These are phyloP conservation scores for Lepidiolamprologus cunningtoni DNA, from an alignment of 2,113 vertebrate species.

Conservation along the genomic window DNA sequence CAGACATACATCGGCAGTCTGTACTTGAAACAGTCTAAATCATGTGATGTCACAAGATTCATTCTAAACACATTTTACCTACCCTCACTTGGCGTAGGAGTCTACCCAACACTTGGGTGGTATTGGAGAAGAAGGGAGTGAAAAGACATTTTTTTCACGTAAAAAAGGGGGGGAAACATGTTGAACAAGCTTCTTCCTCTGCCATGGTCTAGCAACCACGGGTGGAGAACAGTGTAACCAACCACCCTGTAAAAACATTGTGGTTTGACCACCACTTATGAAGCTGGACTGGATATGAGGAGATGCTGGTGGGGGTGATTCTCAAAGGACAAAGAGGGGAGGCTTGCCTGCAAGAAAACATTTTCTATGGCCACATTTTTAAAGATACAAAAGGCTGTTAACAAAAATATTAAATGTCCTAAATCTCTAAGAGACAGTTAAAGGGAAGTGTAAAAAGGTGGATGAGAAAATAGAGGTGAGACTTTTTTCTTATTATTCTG, in stretches of 20 bases:
- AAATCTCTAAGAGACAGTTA: neutral
- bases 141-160: conserved; percentile 17
- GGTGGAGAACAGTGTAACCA: conserved; percentile 67
- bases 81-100: conserved; percentile 28
- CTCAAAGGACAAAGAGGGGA: conserved; percentile 38
- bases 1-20: conserved; percentile 33
- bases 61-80: conserved; percentile 24
- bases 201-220: conserved; percentile 61
- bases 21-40: conserved; percentile 58
- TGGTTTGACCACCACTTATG: conserved; percentile 73
- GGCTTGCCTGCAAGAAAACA: neutral
- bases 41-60: conserved; percentile 66
- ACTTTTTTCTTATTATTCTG: conserved; percentile 18
- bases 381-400: neutral
- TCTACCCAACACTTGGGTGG: conserved; percentile 67
- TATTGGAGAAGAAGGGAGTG: conserved; percentile 43
- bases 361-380: neutral
- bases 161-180: conserved; percentile 65
- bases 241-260: conserved; percentile 70
- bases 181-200: conserved; percentile 72
- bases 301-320: conserved; percentile 28
- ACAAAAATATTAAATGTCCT: neutral
- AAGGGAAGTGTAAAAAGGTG: neutral
- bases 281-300: conserved; percentile 51
- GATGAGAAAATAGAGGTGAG: neutral